Percentiles rank a stretch among this genome's conserved stretches.
Evolutionary conservation across 23 tunicate genomes (phyloP).

Genomic region (Ciona savignyi): DNA sequence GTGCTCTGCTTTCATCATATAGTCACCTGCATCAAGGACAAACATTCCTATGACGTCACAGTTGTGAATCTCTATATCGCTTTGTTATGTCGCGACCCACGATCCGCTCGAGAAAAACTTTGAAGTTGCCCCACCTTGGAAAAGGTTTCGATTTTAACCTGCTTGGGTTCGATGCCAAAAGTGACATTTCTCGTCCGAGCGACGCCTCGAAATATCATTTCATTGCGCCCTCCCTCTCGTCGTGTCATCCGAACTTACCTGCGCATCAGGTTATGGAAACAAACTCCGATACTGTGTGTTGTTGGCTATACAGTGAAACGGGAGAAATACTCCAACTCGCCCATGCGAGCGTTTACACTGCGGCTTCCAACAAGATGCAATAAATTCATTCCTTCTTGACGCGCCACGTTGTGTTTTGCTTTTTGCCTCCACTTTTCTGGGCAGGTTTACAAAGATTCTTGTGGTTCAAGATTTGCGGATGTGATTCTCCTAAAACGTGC

Average conservation of each 20-base stretch:
- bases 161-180: background rate
- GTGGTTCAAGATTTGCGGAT: background rate
- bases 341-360: too few relatives aligned
- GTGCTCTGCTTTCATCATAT: background rate
- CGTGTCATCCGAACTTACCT: background rate
- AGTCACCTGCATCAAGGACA: background rate
- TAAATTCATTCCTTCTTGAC: too few relatives aligned
- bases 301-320: too few relatives aligned
- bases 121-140: background rate
- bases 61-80: background rate
- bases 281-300: background rate
- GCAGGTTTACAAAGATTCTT: too few relatives aligned
- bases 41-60: conserved; percentile 1
- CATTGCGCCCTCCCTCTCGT: background rate
- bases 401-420: too few relatives aligned
- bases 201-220: background rate
- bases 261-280: background rate
- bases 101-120: background rate
- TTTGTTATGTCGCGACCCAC: background rate
- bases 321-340: too few relatives aligned
- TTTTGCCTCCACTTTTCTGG: too few relatives aligned
- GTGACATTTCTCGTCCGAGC: background rate
- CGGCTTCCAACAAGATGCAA: too few relatives aligned
- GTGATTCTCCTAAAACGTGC: background rate
- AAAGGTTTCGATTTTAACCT: background rate